These are phyloP conservation scores for Hyppa rectilinea DNA, from an alignment of 2,888 invertebrate species.

Conservation along the genomic window DNA sequence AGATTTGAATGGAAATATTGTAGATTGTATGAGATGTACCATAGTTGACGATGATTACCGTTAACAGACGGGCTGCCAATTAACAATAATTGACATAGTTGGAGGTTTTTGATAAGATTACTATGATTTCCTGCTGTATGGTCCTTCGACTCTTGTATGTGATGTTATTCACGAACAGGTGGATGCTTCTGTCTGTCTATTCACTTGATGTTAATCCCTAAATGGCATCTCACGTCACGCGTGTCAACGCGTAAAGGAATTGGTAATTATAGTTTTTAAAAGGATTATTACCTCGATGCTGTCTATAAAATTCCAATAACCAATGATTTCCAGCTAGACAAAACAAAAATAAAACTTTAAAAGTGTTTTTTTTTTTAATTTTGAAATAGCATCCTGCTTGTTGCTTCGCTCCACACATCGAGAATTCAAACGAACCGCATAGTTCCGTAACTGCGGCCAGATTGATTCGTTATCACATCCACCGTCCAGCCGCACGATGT, in stretches of 20 bases:
- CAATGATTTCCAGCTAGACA: not conserved
- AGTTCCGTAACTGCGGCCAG: slow-evolving; percentile 37
- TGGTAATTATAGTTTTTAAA: not conserved
- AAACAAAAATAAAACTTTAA: not conserved
- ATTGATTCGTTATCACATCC: slow-evolving; percentile 67
- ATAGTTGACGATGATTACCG: not conserved
- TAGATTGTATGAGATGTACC: not conserved
- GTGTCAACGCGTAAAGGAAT: not conserved
- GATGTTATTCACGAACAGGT: slow-evolving; percentile 1
- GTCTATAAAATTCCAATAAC: not conserved
- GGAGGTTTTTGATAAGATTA: no score
- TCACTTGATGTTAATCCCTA: slow-evolving; percentile 4
- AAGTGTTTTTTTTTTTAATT: not conserved
- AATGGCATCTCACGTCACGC: slow-evolving; percentile 1
- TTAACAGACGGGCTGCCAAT: not conserved
- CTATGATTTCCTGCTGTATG: not conserved
- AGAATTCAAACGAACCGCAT: slow-evolving; percentile 35
- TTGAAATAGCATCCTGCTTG: not conserved
- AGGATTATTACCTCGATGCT: not conserved
- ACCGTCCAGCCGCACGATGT: slow-evolving; percentile 38
- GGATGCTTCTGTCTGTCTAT: not conserved
- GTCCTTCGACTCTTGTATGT: not conserved
- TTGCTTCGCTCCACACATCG: not conserved
- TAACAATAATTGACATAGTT: not conserved
- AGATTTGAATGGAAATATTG: not conserved